Conservation (phyloP, 2,113 vertebrate species). For the Myiozetetes cayanensis region DNA sequence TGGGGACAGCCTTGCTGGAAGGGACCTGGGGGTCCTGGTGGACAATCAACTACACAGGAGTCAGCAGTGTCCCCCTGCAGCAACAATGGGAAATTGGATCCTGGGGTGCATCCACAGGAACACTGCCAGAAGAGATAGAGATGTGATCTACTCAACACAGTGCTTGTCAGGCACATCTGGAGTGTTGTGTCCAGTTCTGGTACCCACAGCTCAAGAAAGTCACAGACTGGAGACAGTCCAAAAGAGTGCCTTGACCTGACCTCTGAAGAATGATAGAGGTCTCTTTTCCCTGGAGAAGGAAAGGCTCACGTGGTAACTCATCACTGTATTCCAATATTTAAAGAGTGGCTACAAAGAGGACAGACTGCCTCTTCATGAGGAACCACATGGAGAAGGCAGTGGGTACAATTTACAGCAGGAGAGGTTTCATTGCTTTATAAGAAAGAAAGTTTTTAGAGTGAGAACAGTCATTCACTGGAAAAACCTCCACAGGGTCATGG, state of each 20-base stretch:
- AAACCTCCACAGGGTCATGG: accelerated
- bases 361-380: neutral
- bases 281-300: neutral
- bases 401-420: neutral
- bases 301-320: neutral
- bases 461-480: neutral
- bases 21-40: too few species aligned
- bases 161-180: neutral
- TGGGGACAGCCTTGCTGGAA: neutral
- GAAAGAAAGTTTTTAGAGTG: neutral
- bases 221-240: neutral
- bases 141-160: too few species aligned
- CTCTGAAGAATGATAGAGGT: neutral
- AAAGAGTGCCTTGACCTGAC: neutral
- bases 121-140: neutral
- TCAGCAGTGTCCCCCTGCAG: accelerated
- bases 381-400: neutral
- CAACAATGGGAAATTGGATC: neutral
- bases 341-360: neutral
- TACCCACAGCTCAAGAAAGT: neutral
- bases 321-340: neutral
- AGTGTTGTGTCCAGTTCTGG: neutral
- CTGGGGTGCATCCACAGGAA: neutral
- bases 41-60: neutral
- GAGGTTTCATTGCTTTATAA: neutral